Base-by-base conservation (phyloP, 2,888 invertebrate species). In the Athripsodes cinereus region DNA sequence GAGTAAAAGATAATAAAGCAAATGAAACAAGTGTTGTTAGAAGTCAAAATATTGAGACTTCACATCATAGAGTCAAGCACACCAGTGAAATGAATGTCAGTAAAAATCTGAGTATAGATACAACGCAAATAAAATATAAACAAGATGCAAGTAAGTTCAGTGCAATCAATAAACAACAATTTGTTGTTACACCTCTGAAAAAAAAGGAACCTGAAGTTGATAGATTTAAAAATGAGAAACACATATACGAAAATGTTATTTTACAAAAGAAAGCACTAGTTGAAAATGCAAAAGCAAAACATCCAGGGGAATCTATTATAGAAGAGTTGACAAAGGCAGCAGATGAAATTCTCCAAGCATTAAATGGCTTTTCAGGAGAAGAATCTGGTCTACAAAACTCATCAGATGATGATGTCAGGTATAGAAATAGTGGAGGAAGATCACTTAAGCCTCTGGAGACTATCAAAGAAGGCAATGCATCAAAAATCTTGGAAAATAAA, bases 251-350 rank as follows among this genome's bases (percentile, higher is more conserved):
- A 55, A 61, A 63, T 34, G 50, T 63, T 2, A 20, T 31, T 3
- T 31, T 52, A 8, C 31, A 35, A 19, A 53, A 58, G 11, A 54
- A 49, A 48, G 11, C 18, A 31, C 6, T 20, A 40, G 48, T 47
- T 34, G 13, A 46, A 40, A 54, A 40, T n/a, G 44, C 46, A 44
- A 60, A 60, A 48, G 18, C 34, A 8, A 61, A 61, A 34, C 61
- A 61, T 52, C 61, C 63, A 0, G 63, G 63, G 16, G 63, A 63
- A 19, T 51, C 61, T 2, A 78, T 78, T 53, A 65, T 78, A 54
- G 77, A 78, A 52, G 77, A 78, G 66, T 67, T 78, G 34, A 78
- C 77, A 2, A 74, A 72, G 66, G 79, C 77, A 10, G 78, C 78
- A 3, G 78, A 78, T 67, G 73, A 78, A 69, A 78, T 78, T 51